Base-by-base conservation (phyloP, 2,888 invertebrate species). In the Labia minor region DNA sequence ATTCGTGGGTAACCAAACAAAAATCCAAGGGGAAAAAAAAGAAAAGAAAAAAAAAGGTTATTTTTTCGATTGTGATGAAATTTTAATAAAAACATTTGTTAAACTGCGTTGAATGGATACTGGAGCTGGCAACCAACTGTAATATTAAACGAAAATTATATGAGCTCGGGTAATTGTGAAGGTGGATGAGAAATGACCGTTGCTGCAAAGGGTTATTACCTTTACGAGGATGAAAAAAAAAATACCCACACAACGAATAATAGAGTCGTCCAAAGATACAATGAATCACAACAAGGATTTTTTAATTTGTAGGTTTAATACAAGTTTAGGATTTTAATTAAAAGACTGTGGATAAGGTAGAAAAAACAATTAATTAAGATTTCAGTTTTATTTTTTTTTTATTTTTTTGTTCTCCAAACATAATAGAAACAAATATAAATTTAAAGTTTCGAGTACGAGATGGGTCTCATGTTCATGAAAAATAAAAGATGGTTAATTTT, bases 231-330 rank as follows among this genome's bases (percentile, higher is more conserved):
- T 8, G n/a, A 11, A 49, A 11, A 49, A 49, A 49, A 49, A 49
- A 49, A 49, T 49, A 4, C 14, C 3, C 4, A 49, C 16, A 14
- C n/a, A 49, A 3, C 49, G 14, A 49, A 49, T 49, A 49, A 49
- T 11, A 49, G 49, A 49, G 49, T 33, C 6, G 33, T 16, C 49
- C 16, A 49, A 14, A 49, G 49, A 49, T 49, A 49, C 26, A 49
- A 49, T 49, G 49, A 49, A 49, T 49, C 49, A 49, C 26, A 49
- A 49, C 49, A 49, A 49, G 49, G 49, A 49, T 49, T 49, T 49
- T 49, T 49, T 49, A 49, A 49, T 49, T 49, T 49, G 49, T 49
- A 10, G 14, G 49, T 49, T 49, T 49, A 49, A n/a, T 49, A 49
- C 3, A n/a, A n/a, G 2, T 49, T 49, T 49, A 2, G 3, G 14